phyloP scores from a whole-genome alignment of 2,113 vertebrate genomes.

The mouse (Mus musculus) region DNA sequence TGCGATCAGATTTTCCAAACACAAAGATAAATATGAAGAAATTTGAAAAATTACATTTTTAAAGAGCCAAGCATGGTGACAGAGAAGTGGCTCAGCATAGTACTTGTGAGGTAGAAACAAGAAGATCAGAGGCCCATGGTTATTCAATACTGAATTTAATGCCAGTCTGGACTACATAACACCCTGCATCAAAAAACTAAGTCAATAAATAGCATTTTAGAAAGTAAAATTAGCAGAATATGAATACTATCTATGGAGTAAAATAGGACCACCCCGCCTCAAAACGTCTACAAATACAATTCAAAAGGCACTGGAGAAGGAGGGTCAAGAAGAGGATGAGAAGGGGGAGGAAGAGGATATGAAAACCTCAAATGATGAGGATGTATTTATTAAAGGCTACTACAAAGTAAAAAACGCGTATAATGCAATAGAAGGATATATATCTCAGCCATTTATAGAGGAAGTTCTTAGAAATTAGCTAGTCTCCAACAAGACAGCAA shows the following conservation, averaged over 20 bases:
- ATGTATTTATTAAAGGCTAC: not conserved
- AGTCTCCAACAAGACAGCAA: not conserved
- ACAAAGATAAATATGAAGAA: not conserved
- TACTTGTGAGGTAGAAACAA: not conserved
- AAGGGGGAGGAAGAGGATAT: not conserved
- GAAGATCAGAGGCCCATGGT: not conserved
- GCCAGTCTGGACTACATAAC: too few species aligned
- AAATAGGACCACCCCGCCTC: not conserved
- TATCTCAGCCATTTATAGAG: not conserved
- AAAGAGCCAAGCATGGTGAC: not conserved
- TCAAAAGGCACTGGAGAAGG: not conserved
- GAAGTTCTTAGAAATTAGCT: not conserved
- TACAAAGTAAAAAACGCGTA: too few species aligned
- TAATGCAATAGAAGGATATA: not conserved
- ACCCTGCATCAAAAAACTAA: not conserved
- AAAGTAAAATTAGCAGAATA: not conserved
- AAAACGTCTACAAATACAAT: not conserved
- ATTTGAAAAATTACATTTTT: constrained; percentile 10
- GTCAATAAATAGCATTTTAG: not conserved
- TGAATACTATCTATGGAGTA: not conserved
- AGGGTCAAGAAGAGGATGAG: not conserved
- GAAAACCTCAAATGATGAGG: not conserved
- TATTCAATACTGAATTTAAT: too few species aligned
- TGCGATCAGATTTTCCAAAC: not conserved
- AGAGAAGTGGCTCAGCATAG: not conserved